Evolutionary conservation across 2,888 invertebrate species (phyloP).

Genomic region (Cynaeus angustus): DNA sequence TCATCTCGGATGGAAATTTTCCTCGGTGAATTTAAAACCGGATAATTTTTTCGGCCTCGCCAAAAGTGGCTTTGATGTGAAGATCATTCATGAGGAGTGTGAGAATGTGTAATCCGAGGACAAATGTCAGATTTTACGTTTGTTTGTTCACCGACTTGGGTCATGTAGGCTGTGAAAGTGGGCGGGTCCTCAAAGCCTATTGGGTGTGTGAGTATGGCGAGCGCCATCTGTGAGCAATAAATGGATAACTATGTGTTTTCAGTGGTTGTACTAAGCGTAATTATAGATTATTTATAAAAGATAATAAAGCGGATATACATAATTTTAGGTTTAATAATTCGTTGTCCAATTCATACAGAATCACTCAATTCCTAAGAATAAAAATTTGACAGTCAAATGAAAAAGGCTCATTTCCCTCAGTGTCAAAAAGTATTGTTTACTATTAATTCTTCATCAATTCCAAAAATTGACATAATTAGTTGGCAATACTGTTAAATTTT

Average conservation of each 20-base stretch:
- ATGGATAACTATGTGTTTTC: background rate
- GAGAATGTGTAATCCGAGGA: background rate
- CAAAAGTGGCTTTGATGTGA: slow-evolving; percentile 70
- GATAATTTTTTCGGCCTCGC: slow-evolving; percentile 83
- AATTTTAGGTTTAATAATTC: no score
- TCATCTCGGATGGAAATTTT: slow-evolving; percentile 89
- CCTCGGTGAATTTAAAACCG: slow-evolving; percentile 79
- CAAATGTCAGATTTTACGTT: background rate
- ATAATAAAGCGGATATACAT: slow-evolving; percentile 34
- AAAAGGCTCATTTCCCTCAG: no score
- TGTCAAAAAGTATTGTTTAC: no score
- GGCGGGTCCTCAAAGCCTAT: background rate
- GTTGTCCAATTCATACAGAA: no score
- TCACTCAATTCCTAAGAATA: no score
- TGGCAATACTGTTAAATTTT: no score
- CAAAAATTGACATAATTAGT: no score
- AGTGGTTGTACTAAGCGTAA: background rate
- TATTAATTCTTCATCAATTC: no score
- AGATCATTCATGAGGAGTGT: slow-evolving; percentile 22
- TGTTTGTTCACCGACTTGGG: background rate
- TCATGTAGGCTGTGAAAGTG: slow-evolving; percentile 19
- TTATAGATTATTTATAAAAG: slow-evolving; percentile 20
- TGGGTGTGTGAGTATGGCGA: no score
- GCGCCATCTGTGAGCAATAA: slow-evolving; percentile 11
- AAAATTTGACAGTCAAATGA: no score